These are phyloP conservation scores for Acrobasis repandana DNA, from an alignment of 2,888 invertebrate genomes.

Conservation along the genomic window DNA sequence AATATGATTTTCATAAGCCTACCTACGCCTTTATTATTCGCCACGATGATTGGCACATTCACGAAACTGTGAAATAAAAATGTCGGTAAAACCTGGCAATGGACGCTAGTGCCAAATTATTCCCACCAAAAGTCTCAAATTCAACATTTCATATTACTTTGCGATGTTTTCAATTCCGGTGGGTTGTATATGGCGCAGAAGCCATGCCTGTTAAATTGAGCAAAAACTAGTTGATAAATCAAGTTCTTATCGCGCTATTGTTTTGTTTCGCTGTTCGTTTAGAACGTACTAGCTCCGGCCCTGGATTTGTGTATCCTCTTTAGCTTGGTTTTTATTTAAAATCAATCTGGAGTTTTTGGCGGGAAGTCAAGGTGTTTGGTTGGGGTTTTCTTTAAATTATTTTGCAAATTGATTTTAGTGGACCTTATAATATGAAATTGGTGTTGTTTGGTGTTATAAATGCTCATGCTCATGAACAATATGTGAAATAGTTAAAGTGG, in stretches of 20 bases:
- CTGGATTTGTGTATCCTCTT: too few species aligned
- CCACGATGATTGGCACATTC: not conserved
- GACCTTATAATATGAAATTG: too few species aligned
- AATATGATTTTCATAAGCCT: too few species aligned
- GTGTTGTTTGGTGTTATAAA: too few species aligned
- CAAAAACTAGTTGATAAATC: slow-evolving; percentile 40
- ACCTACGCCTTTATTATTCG: too few species aligned
- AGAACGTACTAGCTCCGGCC: not conserved
- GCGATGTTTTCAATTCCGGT: not conserved
- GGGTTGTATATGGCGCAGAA: slow-evolving; percentile 6
- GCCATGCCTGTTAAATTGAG: slow-evolving; percentile 10
- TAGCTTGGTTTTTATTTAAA: too few species aligned
- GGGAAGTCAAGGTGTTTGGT: too few species aligned
- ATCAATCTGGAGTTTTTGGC: too few species aligned
- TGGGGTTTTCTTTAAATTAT: too few species aligned
- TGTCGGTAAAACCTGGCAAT: not conserved
- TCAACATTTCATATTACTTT: not conserved
- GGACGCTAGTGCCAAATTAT: not conserved
- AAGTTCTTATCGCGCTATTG: not conserved
- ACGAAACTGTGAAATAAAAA: not conserved
- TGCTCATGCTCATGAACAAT: too few species aligned
- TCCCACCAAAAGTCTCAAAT: not conserved
- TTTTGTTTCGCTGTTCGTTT: slow-evolving; percentile 3
- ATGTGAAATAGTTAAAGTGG: too few species aligned
- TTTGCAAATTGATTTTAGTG: too few species aligned